Conservation (phyloP, 2,113 vertebrate genomes). For the Triplophysa rosa region DNA sequence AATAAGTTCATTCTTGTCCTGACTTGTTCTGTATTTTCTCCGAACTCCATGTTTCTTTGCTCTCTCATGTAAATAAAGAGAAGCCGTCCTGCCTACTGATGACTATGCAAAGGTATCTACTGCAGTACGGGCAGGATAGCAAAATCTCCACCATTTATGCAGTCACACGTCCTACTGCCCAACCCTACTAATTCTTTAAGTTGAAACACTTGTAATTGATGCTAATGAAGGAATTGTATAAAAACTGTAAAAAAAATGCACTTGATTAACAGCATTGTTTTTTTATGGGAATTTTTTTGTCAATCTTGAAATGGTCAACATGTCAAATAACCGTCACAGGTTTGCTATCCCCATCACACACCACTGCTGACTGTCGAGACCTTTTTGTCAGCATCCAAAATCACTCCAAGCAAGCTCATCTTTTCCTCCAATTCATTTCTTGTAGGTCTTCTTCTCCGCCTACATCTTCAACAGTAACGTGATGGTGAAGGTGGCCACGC, state of each 20-base stretch:
- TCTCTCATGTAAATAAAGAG: background rate
- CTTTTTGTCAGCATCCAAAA: slow-evolving; percentile 8
- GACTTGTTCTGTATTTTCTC: background rate
- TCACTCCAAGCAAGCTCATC: background rate
- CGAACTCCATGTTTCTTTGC: background rate
- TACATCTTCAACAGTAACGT: slow-evolving; percentile 99
- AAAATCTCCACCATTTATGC: too few relatives aligned
- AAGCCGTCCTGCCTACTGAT: background rate
- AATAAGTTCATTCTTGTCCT: background rate
- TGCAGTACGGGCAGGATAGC: too few relatives aligned
- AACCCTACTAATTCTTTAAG: background rate
- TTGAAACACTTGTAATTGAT: too few relatives aligned
- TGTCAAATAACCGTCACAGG: background rate
- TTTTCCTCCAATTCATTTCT: background rate
- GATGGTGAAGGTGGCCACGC: slow-evolving; percentile 99
- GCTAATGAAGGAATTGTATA: too few relatives aligned
- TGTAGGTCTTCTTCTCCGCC: slow-evolving; percentile 96
- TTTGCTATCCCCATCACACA: background rate
- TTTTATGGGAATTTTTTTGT: background rate
- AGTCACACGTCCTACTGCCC: background rate
- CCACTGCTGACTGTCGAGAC: background rate
- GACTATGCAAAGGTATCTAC: background rate
- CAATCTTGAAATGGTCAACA: background rate
- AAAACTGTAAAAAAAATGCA: too few relatives aligned
- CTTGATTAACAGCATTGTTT: too few relatives aligned